Conservation (phyloP, 2,113 vertebrate species). For the Empidonax alnorum region DNA sequence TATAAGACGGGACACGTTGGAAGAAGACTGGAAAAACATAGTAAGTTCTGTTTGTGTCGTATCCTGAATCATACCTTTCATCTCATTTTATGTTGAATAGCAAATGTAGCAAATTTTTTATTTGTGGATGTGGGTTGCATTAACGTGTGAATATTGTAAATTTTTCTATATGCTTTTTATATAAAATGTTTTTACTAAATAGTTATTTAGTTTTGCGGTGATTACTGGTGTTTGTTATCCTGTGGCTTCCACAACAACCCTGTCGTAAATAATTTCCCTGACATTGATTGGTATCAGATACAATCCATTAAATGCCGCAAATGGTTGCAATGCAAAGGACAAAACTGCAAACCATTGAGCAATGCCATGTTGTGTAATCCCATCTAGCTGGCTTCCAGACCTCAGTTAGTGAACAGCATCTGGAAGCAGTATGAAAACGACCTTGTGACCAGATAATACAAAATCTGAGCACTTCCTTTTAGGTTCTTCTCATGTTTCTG, state of each 20-base stretch:
- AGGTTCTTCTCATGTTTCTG: background rate
- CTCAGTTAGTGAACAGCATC: background rate
- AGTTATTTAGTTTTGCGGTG: background rate
- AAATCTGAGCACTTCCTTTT: background rate
- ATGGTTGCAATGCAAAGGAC: background rate
- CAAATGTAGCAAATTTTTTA: slow-evolving; percentile 45
- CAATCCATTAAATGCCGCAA: background rate
- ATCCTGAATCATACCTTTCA: background rate
- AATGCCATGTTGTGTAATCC: background rate
- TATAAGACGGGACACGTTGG: background rate
- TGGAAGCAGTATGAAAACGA: background rate
- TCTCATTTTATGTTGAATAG: background rate
- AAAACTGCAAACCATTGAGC: background rate
- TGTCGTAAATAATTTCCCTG: background rate
- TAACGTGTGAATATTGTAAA: background rate
- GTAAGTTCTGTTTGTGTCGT: background rate
- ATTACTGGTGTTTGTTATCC: background rate
- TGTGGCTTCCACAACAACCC: background rate
- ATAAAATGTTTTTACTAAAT: slow-evolving; percentile 32
- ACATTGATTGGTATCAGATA: background rate
- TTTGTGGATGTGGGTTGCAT: background rate
- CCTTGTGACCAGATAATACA: background rate
- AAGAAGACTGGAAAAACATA: background rate
- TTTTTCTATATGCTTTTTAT: slow-evolving; percentile 45
- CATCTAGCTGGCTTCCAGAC: background rate